These are phyloP conservation scores for Hypotaenidia philippensis DNA, from an alignment of 2,797 vertebrate genomes.

Conservation along the genomic window DNA sequence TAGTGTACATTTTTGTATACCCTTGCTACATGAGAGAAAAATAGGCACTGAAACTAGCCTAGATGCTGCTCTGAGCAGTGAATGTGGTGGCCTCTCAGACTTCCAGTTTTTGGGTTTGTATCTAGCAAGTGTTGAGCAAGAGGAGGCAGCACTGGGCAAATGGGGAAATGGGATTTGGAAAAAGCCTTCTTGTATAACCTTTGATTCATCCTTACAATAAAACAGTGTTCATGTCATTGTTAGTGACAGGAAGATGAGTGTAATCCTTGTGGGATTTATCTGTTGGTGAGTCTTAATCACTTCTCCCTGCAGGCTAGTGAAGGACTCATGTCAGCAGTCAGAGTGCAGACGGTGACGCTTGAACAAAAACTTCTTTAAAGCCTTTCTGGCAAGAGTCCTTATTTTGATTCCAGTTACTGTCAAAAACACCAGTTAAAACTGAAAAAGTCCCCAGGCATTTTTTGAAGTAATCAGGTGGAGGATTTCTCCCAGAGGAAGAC, in stretches of 20 bases:
- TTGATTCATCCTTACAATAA: conserved; percentile 47
- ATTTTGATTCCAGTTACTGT: conserved; percentile 44
- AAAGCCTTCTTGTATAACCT: conserved; percentile 28
- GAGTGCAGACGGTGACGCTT: background rate
- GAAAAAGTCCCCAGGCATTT: conserved; percentile 25
- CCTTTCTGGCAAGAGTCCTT: background rate
- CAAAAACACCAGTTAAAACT: background rate
- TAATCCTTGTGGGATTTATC: conserved; percentile 42
- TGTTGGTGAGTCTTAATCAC: conserved; percentile 39
- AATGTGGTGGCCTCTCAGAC: background rate
- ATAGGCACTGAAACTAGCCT: background rate
- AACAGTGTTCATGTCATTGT: background rate
- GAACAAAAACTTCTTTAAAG: conserved; percentile 29
- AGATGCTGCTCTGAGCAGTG: background rate
- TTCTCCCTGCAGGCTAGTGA: background rate
- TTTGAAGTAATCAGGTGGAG: conserved; percentile 17
- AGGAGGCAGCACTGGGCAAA: background rate
- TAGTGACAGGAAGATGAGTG: conserved; percentile 30
- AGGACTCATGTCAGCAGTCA: conserved; percentile 14
- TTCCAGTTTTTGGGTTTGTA: background rate
- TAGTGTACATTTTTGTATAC: background rate
- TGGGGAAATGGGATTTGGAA: background rate
- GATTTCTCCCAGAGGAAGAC: conserved; percentile 20
- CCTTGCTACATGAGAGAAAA: background rate
- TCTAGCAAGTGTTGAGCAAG: background rate